phyloP scores from a whole-genome alignment of 1,140 invertebrate genomes.

The Calycopis cecrops region DNA sequence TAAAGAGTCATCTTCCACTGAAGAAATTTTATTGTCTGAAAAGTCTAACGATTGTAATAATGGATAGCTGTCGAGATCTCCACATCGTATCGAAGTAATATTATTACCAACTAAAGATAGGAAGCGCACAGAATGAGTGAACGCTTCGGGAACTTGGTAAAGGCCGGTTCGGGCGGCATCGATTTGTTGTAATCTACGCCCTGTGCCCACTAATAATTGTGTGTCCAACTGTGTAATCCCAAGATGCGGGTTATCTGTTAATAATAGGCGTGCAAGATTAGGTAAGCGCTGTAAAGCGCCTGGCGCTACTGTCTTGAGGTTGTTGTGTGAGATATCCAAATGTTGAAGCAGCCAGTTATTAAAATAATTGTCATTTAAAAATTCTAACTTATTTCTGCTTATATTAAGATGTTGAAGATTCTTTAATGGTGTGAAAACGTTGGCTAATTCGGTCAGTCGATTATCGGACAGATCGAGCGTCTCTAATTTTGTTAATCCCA shows the following conservation, averaged over 20 bases:
- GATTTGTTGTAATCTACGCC: constrained; percentile 83
- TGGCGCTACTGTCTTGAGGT: constrained; percentile 80
- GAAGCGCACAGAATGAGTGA: constrained; percentile 89
- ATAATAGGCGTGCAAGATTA: constrained; percentile 84
- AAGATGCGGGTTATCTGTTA: constrained; percentile 82
- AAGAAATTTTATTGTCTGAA: constrained; percentile 84
- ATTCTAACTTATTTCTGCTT: constrained; percentile 81
- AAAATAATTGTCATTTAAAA: constrained; percentile 77
- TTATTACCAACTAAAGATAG: constrained; percentile 86
- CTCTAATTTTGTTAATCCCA: constrained; percentile 69
- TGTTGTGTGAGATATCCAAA: constrained; percentile 88
- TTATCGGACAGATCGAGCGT: constrained; percentile 78
- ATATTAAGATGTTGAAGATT: constrained; percentile 83
- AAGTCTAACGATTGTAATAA: constrained; percentile 87
- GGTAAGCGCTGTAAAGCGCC: constrained; percentile 84
- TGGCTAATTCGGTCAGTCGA: constrained; percentile 76
- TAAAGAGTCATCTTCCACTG: constrained; percentile 91
- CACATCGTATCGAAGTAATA: constrained; percentile 82
- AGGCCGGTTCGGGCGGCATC: constrained; percentile 89
- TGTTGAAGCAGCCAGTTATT: constrained; percentile 80
- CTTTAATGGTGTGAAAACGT: constrained; percentile 76
- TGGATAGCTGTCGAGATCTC: constrained; percentile 93
- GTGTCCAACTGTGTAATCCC: constrained; percentile 76
- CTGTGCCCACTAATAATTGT: constrained; percentile 80
- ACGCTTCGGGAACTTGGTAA: constrained; percentile 85